phyloP scores from a whole-genome alignment of 2,797 vertebrate species.

The Sebastes elongatus region DNA sequence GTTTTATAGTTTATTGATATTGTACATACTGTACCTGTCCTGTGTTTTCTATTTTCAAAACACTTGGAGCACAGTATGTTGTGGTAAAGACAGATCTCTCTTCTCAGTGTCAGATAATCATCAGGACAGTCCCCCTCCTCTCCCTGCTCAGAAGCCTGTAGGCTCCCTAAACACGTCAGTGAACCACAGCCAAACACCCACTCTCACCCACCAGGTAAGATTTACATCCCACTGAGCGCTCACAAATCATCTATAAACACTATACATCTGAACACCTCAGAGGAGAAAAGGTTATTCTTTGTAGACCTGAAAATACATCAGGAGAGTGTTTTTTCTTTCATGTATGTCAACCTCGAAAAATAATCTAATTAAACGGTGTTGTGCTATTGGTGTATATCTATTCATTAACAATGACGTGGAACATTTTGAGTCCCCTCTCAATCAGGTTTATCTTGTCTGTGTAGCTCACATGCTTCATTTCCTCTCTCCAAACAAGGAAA shows the following conservation, averaged over 20 bases:
- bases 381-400: neutral
- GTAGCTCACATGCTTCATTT: slow-evolving; percentile 19
- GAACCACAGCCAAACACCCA: slow-evolving; percentile 25
- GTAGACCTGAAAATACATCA: neutral
- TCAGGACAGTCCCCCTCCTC: slow-evolving; percentile 83
- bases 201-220: slow-evolving; percentile 43
- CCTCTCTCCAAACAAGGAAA: slow-evolving; percentile 37
- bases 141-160: slow-evolving; percentile 88
- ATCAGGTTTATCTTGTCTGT: neutral
- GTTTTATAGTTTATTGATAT: neutral
- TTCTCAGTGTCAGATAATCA: slow-evolving; percentile 80
- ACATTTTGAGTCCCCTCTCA: neutral
- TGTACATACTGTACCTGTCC: neutral
- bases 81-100: neutral
- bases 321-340: neutral
- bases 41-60: neutral
- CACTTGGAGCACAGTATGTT: neutral
- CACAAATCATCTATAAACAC: neutral
- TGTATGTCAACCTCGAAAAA: neutral
- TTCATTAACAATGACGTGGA: neutral
- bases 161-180: slow-evolving; percentile 73
- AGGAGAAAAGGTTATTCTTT: neutral
- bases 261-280: neutral
- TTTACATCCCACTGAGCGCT: neutral
- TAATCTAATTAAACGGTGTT: neutral